These are phyloP conservation scores for Actinostola sp. DNA, from an alignment of 92 coral and sea anemone species.

Conservation along the genomic window DNA sequence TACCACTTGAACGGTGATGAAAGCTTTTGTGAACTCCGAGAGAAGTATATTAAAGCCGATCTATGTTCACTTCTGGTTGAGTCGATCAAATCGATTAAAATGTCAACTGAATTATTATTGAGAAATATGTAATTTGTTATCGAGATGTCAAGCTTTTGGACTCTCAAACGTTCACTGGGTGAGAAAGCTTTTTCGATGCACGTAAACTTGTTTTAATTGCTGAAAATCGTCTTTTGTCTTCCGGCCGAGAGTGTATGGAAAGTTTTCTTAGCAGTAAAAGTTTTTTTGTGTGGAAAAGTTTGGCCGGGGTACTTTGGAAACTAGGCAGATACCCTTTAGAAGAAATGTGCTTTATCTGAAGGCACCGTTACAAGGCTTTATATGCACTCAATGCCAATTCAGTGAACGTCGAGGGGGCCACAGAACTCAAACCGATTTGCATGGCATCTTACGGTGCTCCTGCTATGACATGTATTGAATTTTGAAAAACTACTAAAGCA, in stretches of 20 bases:
- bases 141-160: not conserved
- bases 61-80: not conserved
- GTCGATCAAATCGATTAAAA: not conserved
- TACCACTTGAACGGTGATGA: constrained; percentile 26
- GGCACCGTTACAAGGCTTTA: not conserved
- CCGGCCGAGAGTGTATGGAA: not conserved
- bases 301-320: too few relatives aligned
- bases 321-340: not conserved
- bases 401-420: constrained; percentile 22
- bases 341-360: too few relatives aligned
- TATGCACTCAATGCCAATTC: not conserved
- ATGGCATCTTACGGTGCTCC: not conserved
- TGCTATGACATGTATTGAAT: not conserved
- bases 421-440: not conserved
- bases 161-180: not conserved
- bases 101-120: not conserved
- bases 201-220: too few relatives aligned
- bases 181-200: too few relatives aligned
- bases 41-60: constrained; percentile 10
- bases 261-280: too few relatives aligned
- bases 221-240: not conserved
- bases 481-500: not conserved
- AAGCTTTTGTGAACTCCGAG: constrained; percentile 2
- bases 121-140: not conserved
- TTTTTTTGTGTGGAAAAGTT: too few relatives aligned